These are phyloP conservation scores for Amorpha juglandis DNA, from an alignment of 2,888 invertebrate species.

Conservation along the genomic window DNA sequence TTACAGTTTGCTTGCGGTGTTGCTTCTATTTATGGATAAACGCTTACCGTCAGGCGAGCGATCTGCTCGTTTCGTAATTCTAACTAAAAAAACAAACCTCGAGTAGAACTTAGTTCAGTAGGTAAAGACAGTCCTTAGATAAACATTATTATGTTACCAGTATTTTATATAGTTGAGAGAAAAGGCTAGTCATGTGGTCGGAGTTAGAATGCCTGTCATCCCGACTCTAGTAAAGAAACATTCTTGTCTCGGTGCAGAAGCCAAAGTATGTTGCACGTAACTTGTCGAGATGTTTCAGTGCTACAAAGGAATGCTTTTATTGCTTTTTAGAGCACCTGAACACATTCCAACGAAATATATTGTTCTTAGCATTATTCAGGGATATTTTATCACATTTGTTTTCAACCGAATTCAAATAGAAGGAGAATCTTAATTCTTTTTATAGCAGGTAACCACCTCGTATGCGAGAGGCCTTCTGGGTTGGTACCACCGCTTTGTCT, in stretches of 20 bases:
- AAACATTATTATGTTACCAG: background rate
- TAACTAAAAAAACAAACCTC: no score
- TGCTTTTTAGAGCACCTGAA: conserved; percentile 18
- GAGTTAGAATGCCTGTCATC: background rate
- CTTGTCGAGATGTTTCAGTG: conserved; percentile 12
- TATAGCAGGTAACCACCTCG: no score
- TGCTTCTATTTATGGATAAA: no score
- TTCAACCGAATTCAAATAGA: background rate
- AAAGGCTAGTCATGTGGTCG: background rate
- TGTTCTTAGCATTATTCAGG: background rate
- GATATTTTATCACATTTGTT: background rate
- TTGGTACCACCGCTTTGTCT: no score
- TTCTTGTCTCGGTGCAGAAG: conserved; percentile 12
- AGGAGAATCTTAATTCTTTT: background rate
- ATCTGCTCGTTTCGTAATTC: no score
- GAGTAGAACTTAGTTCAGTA: no score
- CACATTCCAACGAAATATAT: conserved; percentile 37
- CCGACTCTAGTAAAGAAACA: background rate
- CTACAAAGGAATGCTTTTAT: conserved; percentile 18
- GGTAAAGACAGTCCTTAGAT: background rate
- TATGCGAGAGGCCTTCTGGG: no score
- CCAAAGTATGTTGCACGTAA: background rate
- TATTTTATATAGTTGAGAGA: conserved; percentile 2
- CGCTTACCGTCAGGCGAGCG: no score
- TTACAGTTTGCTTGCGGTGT: no score